phyloP scores from a whole-genome alignment of 1,140 invertebrate genomes.

The Cherax quadricarinatus region DNA sequence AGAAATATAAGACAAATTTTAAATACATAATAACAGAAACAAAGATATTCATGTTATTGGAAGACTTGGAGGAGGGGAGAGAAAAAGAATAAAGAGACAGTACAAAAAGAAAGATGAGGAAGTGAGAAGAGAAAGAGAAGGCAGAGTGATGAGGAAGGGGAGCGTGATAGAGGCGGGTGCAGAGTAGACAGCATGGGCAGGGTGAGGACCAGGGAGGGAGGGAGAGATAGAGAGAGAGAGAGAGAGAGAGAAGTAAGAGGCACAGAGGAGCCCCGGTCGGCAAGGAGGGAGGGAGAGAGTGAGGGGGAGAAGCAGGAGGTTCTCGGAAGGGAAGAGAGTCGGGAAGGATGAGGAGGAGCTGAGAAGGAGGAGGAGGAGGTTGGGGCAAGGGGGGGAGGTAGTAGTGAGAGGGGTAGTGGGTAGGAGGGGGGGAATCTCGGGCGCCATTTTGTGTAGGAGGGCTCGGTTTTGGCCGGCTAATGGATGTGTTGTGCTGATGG shows the following conservation, averaged over 20 bases:
- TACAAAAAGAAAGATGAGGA: no score
- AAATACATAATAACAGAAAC: no score
- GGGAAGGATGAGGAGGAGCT: constrained; percentile 38
- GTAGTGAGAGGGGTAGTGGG: not conserved
- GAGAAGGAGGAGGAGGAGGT: constrained; percentile 25
- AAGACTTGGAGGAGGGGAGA: no score
- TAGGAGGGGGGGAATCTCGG: constrained; percentile 47
- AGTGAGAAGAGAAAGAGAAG: no score
- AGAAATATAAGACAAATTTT: no score
- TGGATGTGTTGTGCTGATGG: constrained; percentile 65
- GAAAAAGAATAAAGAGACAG: no score
- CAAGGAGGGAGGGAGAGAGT: not conserved
- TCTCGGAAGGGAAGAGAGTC: constrained; percentile 45
- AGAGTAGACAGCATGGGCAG: no score
- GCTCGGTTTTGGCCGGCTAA: constrained; percentile 53
- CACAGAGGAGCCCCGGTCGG: not conserved
- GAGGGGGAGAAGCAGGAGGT: constrained; percentile 13
- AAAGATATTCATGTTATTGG: no score
- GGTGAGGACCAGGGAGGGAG: no score
- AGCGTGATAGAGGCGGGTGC: no score
- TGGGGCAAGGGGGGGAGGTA: not conserved
- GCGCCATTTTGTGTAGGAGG: constrained; percentile 63
- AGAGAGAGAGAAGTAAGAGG: not conserved
- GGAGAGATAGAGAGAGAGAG: not conserved
- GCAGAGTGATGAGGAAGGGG: not conserved